A percentile compares a stretch with the other conserved stretches of the same genome.
These are phyloP conservation scores for Oscheius sp. DNA, from an alignment of 2,888 invertebrate species.

Conservation along the genomic window DNA sequence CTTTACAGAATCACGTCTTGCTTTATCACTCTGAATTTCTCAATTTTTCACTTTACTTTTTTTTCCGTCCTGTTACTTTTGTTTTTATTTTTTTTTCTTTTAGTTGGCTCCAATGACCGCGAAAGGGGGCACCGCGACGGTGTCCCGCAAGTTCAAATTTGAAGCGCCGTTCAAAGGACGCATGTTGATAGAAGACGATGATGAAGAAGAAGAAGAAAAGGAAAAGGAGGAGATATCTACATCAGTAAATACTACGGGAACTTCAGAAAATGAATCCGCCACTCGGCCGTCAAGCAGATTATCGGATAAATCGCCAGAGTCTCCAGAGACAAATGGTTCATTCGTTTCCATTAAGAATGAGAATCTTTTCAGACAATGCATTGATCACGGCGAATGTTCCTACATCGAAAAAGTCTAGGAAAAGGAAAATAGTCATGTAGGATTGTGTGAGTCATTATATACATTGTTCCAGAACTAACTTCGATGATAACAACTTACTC, in stretches of 20 bases:
- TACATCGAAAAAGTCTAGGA: constrained; percentile 44
- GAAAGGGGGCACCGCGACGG: constrained; percentile 5
- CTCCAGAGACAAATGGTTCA: background rate
- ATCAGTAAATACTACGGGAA: background rate
- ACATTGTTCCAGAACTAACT: constrained; percentile 42
- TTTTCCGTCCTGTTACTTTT: background rate
- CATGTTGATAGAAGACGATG: constrained; percentile 11
- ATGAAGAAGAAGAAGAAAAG: no score
- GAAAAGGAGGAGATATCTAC: no score
- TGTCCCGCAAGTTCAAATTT: no score
- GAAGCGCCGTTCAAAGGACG: no score
- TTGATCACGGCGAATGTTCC: constrained; percentile 42
- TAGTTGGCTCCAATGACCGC: background rate
- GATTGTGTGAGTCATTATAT: background rate
- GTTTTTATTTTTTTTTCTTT: background rate
- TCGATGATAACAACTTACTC: constrained; percentile 32
- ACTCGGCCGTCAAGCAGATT: background rate
- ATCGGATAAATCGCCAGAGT: background rate
- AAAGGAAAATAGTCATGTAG: constrained; percentile 46
- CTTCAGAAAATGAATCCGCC: background rate
- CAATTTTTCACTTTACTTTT: background rate
- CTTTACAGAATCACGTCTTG: background rate
- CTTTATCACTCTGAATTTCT: background rate
- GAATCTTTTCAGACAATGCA: background rate
- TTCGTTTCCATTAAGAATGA: background rate